phyloP scores from a whole-genome alignment of 1,140 invertebrate genomes.

The Trinorchestia longiramus region DNA sequence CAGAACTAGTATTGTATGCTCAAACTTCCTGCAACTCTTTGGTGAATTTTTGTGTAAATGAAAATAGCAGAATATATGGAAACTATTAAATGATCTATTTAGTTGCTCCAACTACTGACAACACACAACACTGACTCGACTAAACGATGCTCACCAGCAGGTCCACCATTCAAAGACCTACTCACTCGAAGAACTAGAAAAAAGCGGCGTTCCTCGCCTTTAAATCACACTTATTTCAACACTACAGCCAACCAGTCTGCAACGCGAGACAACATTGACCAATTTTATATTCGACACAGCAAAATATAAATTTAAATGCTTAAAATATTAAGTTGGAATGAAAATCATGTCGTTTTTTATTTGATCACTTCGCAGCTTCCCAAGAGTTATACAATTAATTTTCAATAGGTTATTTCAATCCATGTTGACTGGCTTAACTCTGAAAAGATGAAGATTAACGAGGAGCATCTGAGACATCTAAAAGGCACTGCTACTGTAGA shows the following conservation, averaged over 20 bases:
- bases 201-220: background rate
- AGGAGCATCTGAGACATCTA: too few relatives aligned
- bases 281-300: background rate
- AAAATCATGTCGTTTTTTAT: too few relatives aligned
- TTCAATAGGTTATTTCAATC: too few relatives aligned
- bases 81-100: background rate
- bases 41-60: conserved; percentile 24
- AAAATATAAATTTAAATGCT: background rate
- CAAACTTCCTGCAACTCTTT: conserved; percentile 11
- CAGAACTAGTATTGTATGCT: background rate
- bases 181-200: too few relatives aligned
- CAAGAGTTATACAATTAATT: too few relatives aligned
- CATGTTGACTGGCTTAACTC: too few relatives aligned
- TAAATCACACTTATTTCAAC: background rate
- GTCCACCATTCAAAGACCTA: background rate
- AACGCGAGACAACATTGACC: background rate
- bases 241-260: background rate
- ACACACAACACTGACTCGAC: background rate
- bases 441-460: too few relatives aligned
- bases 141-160: background rate
- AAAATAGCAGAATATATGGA: background rate
- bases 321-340: too few relatives aligned
- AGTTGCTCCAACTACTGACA: background rate
- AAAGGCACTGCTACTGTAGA: too few relatives aligned
- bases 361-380: too few relatives aligned